Conservation (phyloP, 2,888 invertebrate species). For the Drosophila cyrtoloma region DNA sequence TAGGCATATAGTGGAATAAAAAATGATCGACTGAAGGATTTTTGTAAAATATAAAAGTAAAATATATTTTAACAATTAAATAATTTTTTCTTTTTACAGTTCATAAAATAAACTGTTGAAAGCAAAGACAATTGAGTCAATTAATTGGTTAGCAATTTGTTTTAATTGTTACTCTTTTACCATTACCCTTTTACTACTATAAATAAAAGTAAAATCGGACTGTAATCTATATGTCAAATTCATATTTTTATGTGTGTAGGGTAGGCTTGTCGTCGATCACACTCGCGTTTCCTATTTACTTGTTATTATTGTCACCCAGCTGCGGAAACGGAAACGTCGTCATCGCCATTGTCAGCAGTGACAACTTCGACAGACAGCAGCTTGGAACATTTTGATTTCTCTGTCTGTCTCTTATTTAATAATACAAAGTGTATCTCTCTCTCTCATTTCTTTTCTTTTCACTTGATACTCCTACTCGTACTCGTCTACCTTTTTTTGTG, state of each 20-base stretch:
- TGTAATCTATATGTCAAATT: not conserved
- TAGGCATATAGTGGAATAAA: not conserved
- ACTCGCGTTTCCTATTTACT: not conserved
- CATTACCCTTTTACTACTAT: not conserved
- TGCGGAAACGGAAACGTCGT: constrained; percentile 63
- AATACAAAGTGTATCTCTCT: constrained; percentile 69
- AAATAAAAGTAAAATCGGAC: not conserved
- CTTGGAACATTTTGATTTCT: constrained; percentile 54
- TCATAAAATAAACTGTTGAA: not conserved
- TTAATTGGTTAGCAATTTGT: not conserved
- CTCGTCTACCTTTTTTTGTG: constrained; percentile 32
- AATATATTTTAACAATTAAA: not conserved
- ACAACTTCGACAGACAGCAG: constrained; percentile 39
- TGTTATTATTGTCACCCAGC: constrained; percentile 46
- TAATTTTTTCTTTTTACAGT: not conserved
- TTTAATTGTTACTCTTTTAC: not conserved
- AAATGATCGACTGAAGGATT: not conserved
- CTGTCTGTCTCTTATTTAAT: constrained; percentile 68
- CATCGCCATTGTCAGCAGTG: constrained; percentile 59
- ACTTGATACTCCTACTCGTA: constrained; percentile 31
- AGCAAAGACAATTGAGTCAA: not conserved
- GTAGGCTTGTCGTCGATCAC: not conserved
- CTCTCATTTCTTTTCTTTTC: constrained; percentile 31
- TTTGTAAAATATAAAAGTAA: not conserved
- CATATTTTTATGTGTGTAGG: not conserved